Percentiles rank a stretch among this genome's conserved stretches.
phyloP scores from a whole-genome alignment of 2,888 invertebrate species.

The Antheraea assamensis region DNA sequence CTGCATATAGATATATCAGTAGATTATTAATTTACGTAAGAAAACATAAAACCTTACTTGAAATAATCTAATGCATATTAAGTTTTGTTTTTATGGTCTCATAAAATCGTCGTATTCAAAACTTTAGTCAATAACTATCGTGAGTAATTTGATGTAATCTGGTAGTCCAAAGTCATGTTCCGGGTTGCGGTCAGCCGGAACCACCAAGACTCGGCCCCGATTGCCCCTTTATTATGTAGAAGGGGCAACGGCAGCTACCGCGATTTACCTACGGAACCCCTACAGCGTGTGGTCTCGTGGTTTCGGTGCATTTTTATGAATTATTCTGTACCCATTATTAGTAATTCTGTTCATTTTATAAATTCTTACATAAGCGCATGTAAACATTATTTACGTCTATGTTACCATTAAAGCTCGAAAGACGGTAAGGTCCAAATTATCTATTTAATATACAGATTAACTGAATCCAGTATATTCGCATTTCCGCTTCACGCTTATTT shows the following conservation, averaged over 20 bases:
- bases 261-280: conserved; percentile 1
- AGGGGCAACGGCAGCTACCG: not conserved
- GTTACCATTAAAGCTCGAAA: too few relatives aligned
- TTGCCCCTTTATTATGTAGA: conserved; percentile 29
- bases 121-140: not conserved
- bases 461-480: too few relatives aligned
- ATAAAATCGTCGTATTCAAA: not conserved
- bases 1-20: too few relatives aligned
- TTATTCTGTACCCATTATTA: not conserved
- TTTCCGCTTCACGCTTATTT: too few relatives aligned
- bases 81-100: not conserved
- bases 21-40: too few relatives aligned
- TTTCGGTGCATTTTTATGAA: conserved; percentile 5
- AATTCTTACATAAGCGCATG: not conserved
- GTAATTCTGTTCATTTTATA: not conserved
- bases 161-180: conserved; percentile 17
- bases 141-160: conserved; percentile 11
- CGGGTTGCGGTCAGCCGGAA: conserved; percentile 32
- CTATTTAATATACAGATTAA: too few relatives aligned
- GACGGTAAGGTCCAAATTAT: too few relatives aligned
- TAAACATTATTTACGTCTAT: too few relatives aligned
- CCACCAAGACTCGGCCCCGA: conserved; percentile 36
- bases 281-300: conserved; percentile 9
- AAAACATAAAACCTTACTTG: too few relatives aligned
- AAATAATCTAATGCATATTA: not conserved